Evolutionary conservation across 1,140 invertebrate species (phyloP), one percentile per base, ranked within the genome.

Genomic region (Lasaia peninsularis): DNA sequence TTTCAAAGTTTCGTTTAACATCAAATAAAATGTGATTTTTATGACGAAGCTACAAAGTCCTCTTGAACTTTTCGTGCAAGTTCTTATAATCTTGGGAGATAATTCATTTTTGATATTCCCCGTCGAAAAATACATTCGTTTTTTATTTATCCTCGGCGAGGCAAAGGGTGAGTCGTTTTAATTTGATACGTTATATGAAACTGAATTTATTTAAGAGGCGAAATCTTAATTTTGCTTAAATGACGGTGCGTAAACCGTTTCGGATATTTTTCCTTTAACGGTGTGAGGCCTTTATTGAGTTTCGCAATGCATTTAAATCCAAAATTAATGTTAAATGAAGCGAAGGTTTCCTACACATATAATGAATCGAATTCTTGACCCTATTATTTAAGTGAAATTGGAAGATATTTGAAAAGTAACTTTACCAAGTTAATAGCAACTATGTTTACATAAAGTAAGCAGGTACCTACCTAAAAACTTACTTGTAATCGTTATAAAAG

Each of bases 181-280:
- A 82, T 79, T 74, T 65, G 69, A 75, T 74, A 73, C 57, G 71
- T 74, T 71, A 64, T 75, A 80, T 83, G 84, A 86, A 86, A 67
- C 69, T 62, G 63, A 80, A 69, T 83, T 83, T 85, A 85, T 86
- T 71, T 62, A 56, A 69, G 56, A 66, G 71, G 40, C 51, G 31
- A 63, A 53, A 61, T 71, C 73, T 75, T 69, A 73, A 69, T 55
- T 54, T 61, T 73, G 65, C 69, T 82, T 86, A 82, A 85, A 81
- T 73, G 73, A 73, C 58, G 71, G 69, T 71, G 69, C 76, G 78
- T 79, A 75, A 71, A 60, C 69, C 73, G 69, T 71, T 72, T 73
- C 69, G 33, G 63, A 71, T 71, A 61, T 69, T 74, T 77, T 83
- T 67, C 60, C 65, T 64, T 67, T 78, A 76, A 81, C 71, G 76